phyloP scores from a whole-genome alignment of 2,888 invertebrate genomes.

The Vandiemenella viatica region DNA sequence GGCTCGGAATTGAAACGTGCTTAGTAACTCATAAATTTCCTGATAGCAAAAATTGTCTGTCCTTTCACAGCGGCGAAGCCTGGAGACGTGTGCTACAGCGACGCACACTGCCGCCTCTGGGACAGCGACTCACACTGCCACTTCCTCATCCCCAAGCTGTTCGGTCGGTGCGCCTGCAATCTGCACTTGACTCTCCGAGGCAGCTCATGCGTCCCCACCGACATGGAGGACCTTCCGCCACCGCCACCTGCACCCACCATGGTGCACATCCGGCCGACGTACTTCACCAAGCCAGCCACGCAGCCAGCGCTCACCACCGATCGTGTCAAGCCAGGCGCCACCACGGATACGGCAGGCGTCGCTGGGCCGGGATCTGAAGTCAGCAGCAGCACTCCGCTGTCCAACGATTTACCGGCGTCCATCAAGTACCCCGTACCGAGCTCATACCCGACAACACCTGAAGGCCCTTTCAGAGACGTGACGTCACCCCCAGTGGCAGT shows the following conservation, averaged over 20 bases:
- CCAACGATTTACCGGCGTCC: no score
- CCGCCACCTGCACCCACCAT: not conserved
- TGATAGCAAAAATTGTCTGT: no score
- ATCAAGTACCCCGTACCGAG: no score
- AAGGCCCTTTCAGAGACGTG: no score
- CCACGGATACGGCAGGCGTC: slow-evolving; percentile 1
- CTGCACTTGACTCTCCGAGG: slow-evolving; percentile 42
- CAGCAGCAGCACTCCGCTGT: not conserved
- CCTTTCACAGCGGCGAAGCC: slow-evolving; percentile 58
- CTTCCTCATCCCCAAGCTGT: slow-evolving; percentile 75
- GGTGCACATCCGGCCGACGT: not conserved
- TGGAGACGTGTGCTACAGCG: slow-evolving; percentile 78
- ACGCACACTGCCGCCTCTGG: slow-evolving; percentile 75
- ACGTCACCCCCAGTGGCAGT: no score
- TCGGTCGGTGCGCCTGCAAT: slow-evolving; percentile 75
- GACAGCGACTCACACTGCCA: slow-evolving; percentile 74
- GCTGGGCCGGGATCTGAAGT: not conserved
- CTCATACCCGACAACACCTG: no score
- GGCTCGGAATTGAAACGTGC: no score
- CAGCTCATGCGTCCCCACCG: slow-evolving; percentile 23
- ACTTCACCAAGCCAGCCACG: not conserved
- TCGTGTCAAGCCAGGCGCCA: not conserved
- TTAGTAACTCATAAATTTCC: no score
- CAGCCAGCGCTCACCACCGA: not conserved
- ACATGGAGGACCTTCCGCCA: not conserved